phyloP scores from a whole-genome alignment of 2,797 vertebrate genomes.

The Podargus strigoides region DNA sequence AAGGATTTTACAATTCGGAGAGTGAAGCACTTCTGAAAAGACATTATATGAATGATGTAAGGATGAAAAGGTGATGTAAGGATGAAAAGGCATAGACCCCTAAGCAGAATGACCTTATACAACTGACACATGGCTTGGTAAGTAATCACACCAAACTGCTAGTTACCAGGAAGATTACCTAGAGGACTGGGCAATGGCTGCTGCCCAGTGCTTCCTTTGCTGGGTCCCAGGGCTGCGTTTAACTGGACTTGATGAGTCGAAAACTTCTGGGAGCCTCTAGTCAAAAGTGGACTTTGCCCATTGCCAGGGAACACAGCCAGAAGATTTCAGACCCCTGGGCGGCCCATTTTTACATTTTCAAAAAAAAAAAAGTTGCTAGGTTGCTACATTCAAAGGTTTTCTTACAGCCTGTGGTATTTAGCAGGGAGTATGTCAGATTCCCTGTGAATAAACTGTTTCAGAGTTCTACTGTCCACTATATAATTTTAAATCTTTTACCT shows the following conservation, averaged over 20 bases:
- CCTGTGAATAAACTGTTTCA: conserved; percentile 14
- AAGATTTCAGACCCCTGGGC: background rate
- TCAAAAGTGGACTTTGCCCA: background rate
- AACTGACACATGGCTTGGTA: background rate
- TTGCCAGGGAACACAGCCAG: background rate
- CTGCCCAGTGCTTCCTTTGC: background rate
- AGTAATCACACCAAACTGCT: background rate
- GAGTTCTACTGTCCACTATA: background rate
- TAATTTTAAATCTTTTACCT: conserved; percentile 10
- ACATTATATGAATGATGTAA: background rate
- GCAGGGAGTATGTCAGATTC: background rate
- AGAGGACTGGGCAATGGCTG: background rate
- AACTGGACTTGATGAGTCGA: rapidly evolving
- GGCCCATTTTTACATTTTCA: background rate
- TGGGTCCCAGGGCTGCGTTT: background rate
- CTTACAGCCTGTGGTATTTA: background rate
- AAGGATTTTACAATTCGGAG: background rate
- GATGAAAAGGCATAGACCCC: background rate
- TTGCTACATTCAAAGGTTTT: background rate
- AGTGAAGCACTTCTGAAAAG: background rate
- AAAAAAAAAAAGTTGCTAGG: background rate
- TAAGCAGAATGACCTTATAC: background rate
- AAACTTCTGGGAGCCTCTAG: background rate
- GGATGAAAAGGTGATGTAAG: too few species aligned
- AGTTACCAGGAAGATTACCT: background rate